phyloP scores from a whole-genome alignment of 2,113 vertebrate species.

The Leptocoma aspasia region DNA sequence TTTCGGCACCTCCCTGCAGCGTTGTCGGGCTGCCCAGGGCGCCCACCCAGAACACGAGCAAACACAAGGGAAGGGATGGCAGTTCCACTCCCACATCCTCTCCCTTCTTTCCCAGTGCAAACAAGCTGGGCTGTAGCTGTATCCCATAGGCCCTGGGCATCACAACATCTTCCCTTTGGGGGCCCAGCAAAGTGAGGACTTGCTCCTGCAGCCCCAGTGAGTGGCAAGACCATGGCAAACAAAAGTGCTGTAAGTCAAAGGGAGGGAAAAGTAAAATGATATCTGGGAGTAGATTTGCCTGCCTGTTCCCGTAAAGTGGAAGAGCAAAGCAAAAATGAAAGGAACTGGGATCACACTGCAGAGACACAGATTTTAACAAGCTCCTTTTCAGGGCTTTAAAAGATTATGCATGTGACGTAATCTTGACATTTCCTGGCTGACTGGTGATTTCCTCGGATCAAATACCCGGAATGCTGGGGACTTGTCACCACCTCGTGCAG shows the following conservation, averaged over 20 bases:
- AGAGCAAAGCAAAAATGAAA: background rate
- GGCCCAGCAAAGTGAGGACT: background rate
- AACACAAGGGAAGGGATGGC: fast-evolving
- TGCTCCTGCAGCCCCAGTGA: background rate
- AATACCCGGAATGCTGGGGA: background rate
- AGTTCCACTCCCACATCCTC: fast-evolving
- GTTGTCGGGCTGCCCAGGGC: background rate
- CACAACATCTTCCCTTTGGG: background rate
- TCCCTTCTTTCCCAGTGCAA: fast-evolving
- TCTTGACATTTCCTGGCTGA: constrained; percentile 45
- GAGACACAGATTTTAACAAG: background rate
- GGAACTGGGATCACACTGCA: background rate
- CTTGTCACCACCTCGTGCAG: background rate
- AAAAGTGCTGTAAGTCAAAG: background rate
- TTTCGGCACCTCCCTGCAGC: background rate
- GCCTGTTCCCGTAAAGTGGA: background rate
- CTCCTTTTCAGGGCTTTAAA: constrained; percentile 2
- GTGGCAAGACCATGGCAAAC: background rate
- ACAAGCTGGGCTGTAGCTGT: background rate
- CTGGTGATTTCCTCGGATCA: constrained; percentile 11
- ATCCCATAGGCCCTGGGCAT: background rate
- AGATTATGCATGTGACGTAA: constrained; percentile 10
- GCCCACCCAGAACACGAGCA: background rate
- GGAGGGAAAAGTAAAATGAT: background rate
- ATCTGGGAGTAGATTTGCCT: background rate